Percentiles rank a stretch among this genome's conserved stretches.
These are phyloP conservation scores for Acanthosoma haemorrhoidale DNA, from an alignment of 2,888 invertebrate genomes.

Conservation along the genomic window DNA sequence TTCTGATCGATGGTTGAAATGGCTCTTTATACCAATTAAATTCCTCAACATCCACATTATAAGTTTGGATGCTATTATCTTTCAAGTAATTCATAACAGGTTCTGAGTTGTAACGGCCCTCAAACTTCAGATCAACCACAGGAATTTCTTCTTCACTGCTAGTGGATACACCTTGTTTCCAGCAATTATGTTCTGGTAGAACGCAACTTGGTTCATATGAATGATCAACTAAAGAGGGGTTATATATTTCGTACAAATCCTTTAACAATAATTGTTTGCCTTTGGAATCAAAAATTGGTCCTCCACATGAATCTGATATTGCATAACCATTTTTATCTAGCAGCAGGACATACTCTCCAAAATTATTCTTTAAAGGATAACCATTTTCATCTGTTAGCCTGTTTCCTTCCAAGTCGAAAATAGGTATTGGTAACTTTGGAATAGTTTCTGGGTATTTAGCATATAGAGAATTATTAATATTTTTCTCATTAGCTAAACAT, in stretches of 20 bases:
- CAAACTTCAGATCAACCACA: neutral
- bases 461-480: neutral
- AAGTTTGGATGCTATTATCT: neutral
- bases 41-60: neutral
- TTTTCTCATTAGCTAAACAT: neutral
- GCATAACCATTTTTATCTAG: slow-evolving; percentile 5
- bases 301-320: slow-evolving; percentile 15
- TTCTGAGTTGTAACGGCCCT: neutral
- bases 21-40: neutral
- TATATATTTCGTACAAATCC: neutral
- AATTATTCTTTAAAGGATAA: neutral
- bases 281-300: slow-evolving; percentile 13
- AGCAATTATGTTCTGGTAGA: neutral
- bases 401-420: slow-evolving; percentile 4
- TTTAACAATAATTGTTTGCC: slow-evolving; percentile 6
- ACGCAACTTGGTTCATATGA: neutral
- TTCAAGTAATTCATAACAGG: neutral
- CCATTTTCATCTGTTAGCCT: slow-evolving; percentile 7
- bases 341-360: neutral
- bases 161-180: neutral
- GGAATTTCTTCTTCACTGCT: neutral
- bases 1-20: neutral
- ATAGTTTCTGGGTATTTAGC: neutral
- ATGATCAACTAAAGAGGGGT: neutral
- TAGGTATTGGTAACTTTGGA: neutral